A percentile compares a stretch with the other conserved stretches of the same genome.
phyloP scores from a whole-genome alignment of 2,888 invertebrate genomes.

The Acanthosoma haemorrhoidale region DNA sequence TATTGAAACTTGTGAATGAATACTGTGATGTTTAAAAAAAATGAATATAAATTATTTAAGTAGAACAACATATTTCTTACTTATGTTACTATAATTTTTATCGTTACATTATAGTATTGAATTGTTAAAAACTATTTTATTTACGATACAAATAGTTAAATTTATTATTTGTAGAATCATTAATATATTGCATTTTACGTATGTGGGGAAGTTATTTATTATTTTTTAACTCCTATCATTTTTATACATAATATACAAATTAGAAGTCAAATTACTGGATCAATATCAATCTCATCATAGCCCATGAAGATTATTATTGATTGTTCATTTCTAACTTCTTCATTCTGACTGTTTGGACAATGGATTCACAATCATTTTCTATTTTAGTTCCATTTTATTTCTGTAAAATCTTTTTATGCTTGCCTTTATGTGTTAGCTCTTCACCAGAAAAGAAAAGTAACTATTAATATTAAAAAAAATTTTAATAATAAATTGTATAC shows the following conservation, averaged over 20 bases:
- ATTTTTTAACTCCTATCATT: neutral
- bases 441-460: neutral
- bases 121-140: neutral
- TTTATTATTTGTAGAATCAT: neutral
- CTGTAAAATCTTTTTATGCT: neutral
- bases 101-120: neutral
- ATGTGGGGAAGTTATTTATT: no score
- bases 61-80: neutral
- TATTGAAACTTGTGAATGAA: constrained; percentile 1
- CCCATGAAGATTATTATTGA: no score
- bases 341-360: no score
- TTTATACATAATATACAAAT: neutral
- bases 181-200: constrained; percentile 1
- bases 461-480: neutral
- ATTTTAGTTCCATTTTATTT: neutral
- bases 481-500: neutral
- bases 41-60: neutral
- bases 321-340: no score
- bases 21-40: neutral
- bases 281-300: neutral
- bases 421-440: neutral
- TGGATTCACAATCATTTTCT: neutral
- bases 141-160: neutral
- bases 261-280: neutral
- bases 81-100: neutral